Evolutionary conservation across 1,140 invertebrate species (phyloP).

Genomic region (Zaprionus africanus): DNA sequence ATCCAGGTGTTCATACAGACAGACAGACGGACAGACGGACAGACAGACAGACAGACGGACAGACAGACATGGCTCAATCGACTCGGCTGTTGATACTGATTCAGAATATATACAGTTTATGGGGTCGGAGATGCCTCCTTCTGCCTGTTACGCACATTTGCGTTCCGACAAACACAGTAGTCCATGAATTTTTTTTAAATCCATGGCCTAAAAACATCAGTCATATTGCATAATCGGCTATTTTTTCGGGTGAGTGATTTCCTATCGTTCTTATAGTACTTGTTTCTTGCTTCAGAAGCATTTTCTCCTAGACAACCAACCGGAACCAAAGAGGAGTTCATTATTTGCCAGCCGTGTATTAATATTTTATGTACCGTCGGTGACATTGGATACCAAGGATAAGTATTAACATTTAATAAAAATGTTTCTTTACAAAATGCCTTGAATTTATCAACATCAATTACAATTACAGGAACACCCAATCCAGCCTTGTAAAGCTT

Average conservation of each 20-base stretch:
- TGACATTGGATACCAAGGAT: conserved; percentile 19
- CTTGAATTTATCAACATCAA: conserved; percentile 13
- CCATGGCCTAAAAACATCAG: conserved; percentile 19
- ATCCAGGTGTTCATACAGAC: too few relatives aligned
- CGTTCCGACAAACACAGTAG: too few relatives aligned
- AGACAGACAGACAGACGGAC: too few relatives aligned
- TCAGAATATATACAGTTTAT: too few relatives aligned
- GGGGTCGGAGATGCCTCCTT: too few relatives aligned
- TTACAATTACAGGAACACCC: too few relatives aligned
- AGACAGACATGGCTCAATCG: too few relatives aligned
- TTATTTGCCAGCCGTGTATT: conserved; percentile 21
- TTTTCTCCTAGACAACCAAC: conserved; percentile 21
- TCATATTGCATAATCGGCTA: conserved; percentile 11
- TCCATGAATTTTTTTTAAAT: too few relatives aligned
- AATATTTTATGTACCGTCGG: conserved; percentile 23
- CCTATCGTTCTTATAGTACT: conserved; percentile 11
- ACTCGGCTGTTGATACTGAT: too few relatives aligned
- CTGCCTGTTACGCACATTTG: too few relatives aligned
- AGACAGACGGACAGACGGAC: too few relatives aligned
- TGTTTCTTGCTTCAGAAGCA: conserved; percentile 16
- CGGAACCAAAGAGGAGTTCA: conserved; percentile 10
- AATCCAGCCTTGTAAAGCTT: too few relatives aligned
- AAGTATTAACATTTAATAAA: conserved; percentile 3
- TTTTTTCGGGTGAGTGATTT: conserved; percentile 6
- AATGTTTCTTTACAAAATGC: conserved; percentile 12